A percentile compares a stretch with the other conserved stretches of the same genome.
Conservation (phyloP, 2,113 vertebrate species). For the Zosterops japonicus region DNA sequence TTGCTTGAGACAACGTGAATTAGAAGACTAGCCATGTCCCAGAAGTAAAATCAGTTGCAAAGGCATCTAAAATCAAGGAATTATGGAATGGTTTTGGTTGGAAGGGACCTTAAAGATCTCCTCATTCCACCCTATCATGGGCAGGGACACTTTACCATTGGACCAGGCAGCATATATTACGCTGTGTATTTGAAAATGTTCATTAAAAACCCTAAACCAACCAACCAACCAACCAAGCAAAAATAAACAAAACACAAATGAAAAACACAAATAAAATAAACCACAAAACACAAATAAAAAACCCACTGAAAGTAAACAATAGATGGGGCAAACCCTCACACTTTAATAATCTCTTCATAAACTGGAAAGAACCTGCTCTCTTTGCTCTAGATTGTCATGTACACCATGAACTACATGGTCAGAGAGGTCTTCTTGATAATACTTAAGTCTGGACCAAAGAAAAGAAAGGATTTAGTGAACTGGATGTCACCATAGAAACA, state of each 20-base stretch:
- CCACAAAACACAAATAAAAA: not conserved
- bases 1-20: fast-evolving
- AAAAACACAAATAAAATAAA: not conserved
- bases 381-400: fast-evolving
- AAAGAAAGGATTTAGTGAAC: not conserved
- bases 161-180: not conserved
- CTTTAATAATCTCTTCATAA: not conserved
- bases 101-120: not conserved
- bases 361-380: not conserved
- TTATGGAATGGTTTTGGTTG: not conserved
- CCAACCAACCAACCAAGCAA: not conserved
- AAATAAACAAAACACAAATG: not conserved
- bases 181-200: not conserved
- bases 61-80: not conserved
- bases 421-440: not conserved
- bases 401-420: fast-evolving
- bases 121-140: not conserved
- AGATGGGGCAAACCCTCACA: not conserved
- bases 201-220: not conserved
- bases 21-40: not conserved
- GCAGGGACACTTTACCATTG: not conserved
- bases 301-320: fast-evolving
- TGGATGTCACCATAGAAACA: not conserved
- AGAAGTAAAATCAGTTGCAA: not conserved
- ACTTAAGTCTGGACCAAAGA: not conserved